A percentile compares a stretch with the other conserved stretches of the same genome.
phyloP scores from a whole-genome alignment of 2,888 invertebrate species.

The Crepidodera aurea region DNA sequence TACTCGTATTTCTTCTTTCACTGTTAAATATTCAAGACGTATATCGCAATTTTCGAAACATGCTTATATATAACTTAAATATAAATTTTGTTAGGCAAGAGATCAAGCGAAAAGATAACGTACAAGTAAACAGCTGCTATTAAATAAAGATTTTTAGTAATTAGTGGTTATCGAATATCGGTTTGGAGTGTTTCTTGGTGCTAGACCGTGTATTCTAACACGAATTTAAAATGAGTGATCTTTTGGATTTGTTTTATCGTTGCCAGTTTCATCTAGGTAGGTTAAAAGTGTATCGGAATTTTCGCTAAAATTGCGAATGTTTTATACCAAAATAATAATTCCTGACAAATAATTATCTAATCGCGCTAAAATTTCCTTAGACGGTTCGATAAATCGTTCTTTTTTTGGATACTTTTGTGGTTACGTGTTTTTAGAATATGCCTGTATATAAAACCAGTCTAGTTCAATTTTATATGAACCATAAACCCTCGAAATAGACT shows the following conservation, averaged over 20 bases:
- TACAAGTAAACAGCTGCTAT: not conserved
- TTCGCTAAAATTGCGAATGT: too few species aligned
- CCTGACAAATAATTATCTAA: too few species aligned
- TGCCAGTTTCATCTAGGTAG: constrained; percentile 5
- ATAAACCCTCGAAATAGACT: too few species aligned
- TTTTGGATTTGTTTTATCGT: constrained; percentile 9
- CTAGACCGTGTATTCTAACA: too few species aligned
- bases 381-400: too few species aligned
- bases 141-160: not conserved
- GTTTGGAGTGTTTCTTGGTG: not conserved
- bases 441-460: too few species aligned
- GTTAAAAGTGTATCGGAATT: too few species aligned
- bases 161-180: not conserved
- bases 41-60: not conserved
- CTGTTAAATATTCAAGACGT: not conserved
- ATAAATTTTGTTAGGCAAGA: not conserved
- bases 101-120: not conserved
- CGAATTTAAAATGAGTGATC: constrained; percentile 5
- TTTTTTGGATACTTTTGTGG: too few species aligned
- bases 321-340: too few species aligned
- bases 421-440: too few species aligned
- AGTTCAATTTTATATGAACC: too few species aligned
- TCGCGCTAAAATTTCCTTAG: too few species aligned
- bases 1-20: not conserved
- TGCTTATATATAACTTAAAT: not conserved